Conservation (phyloP, 1,140 invertebrate genomes). For the Drosophila ercepeae region DNA sequence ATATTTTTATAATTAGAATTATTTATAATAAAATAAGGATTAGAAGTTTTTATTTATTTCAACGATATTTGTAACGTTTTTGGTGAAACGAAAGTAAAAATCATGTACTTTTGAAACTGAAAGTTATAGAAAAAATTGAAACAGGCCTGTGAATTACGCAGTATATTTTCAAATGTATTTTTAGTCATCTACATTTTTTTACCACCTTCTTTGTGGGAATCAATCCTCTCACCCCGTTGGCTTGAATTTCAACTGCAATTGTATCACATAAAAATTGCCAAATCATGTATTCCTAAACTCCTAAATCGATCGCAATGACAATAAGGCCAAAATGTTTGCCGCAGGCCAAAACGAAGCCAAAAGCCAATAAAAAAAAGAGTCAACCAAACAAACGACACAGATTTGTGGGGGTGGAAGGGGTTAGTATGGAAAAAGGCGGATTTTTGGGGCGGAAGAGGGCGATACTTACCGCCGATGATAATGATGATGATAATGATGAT, state of each 20-base stretch:
- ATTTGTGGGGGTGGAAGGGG: constrained; percentile 2
- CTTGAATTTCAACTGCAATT: constrained; percentile 15
- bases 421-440: constrained; percentile 24
- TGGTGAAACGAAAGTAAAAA: not conserved
- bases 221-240: constrained; percentile 29
- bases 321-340: constrained; percentile 43
- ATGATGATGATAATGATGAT: constrained; percentile 25
- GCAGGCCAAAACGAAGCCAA: constrained; percentile 22
- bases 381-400: constrained; percentile 8
- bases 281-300: constrained; percentile 40
- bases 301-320: constrained; percentile 41
- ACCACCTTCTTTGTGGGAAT: not conserved
- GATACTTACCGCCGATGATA: constrained; percentile 12
- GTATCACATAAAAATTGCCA: constrained; percentile 22
- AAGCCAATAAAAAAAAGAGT: constrained; percentile 14
- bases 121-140: not conserved
- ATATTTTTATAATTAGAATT: too few relatives aligned
- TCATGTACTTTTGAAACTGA: not conserved
- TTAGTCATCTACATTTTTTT: not conserved
- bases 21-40: too few relatives aligned
- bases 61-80: not conserved
- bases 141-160: not conserved
- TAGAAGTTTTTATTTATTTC: too few relatives aligned
- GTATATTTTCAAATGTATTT: not conserved
- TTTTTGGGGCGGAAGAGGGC: not conserved